Percentiles rank a stretch among this genome's conserved stretches.
Evolutionary conservation across 2,113 vertebrate genomes (phyloP).

Genomic region (Ptychochromis oligacanthus): DNA sequence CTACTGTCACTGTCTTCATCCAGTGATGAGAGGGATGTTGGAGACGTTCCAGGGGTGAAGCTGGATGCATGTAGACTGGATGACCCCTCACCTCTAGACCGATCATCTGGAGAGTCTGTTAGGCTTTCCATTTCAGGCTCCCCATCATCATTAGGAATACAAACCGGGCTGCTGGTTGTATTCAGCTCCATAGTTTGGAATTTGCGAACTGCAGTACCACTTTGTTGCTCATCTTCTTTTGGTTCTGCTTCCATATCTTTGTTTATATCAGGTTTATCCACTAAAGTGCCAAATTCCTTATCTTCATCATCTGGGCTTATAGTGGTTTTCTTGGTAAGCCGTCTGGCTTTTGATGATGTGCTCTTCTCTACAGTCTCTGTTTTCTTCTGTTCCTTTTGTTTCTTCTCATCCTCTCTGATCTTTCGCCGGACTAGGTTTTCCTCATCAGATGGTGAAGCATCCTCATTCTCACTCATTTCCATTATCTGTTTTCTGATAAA

Average conservation of each 20-base stretch:
- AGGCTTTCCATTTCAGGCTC: constrained; percentile 95
- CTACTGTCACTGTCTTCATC: constrained; percentile 99
- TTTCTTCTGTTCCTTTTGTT: constrained; percentile 81
- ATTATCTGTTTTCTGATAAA: constrained; percentile 94
- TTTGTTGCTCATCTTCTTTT: constrained; percentile 62
- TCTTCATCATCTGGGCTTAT: constrained; percentile 88
- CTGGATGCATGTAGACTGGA: constrained; percentile 97
- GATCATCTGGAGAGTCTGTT: constrained; percentile 96
- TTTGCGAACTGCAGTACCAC: constrained; percentile 72
- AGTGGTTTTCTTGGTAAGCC: constrained; percentile 85
- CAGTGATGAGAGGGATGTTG: constrained; percentile 95
- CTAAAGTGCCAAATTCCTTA: constrained; percentile 78
- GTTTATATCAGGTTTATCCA: constrained; percentile 82
- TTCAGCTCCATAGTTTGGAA: constrained; percentile 88
- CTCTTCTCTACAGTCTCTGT: constrained; percentile 78
- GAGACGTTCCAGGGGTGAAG: constrained; percentile 97
- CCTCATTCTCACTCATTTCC: constrained; percentile 97
- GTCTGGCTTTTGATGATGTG: constrained; percentile 80
- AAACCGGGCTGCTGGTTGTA: constrained; percentile 80
- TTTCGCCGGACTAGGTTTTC: constrained; percentile 83
- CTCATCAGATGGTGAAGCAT: constrained; percentile 92
- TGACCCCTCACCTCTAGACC: constrained; percentile 94
- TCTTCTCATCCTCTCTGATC: constrained; percentile 83
- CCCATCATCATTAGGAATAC: constrained; percentile 80
- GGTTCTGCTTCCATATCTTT: constrained; percentile 82